Evolutionary conservation across 2,888 invertebrate species (phyloP), one percentile per base, ranked within the genome.

Genomic region (Neoitamus cyanurus): DNA sequence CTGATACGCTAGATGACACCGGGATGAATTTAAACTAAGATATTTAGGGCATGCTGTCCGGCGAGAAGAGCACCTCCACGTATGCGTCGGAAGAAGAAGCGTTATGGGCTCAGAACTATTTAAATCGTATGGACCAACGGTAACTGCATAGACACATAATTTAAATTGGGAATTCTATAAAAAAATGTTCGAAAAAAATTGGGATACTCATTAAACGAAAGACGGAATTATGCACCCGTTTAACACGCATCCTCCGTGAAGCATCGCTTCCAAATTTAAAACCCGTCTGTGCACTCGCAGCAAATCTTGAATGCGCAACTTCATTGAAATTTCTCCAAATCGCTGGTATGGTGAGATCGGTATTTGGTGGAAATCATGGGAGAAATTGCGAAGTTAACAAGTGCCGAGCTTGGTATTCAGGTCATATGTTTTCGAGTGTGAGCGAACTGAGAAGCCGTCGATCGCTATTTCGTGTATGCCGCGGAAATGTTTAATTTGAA

Each of bases 1-100:
- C 77, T 46, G 77, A 77, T 77, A 42, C 77, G 77, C 77, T 77
- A n/a, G 77, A 77, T 42, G 77, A 42, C 77, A 77, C 46, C 77
- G 46, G 20, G 37, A 77, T 77, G 46, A 77, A 46, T 73, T 58
- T 77, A 30, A 77, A 77, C 42, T n/a, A 42, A 77, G 46, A 77
- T 77, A 77, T 77, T 77, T 77, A 77, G 77, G 77, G 28, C 46
- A 30, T 42, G 77, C 13, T 70, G n/a, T 70, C 15, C 30, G 70
- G 3, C 3, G 48, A 4, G n/a, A 0, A 25, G 31, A 31, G 30
- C 31, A 34, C 31, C 34, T 70, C 6, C 25, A 25, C 58, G 9
- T 20, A 58, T 20, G 6, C 58, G 15, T 58, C 58, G 58, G 3
- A 25, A 58, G 42, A 42, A 42, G 42, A 20, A 58, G 11, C 58